Base-by-base conservation (phyloP, 2,888 invertebrate species). In the Linyphia triangularis region DNA sequence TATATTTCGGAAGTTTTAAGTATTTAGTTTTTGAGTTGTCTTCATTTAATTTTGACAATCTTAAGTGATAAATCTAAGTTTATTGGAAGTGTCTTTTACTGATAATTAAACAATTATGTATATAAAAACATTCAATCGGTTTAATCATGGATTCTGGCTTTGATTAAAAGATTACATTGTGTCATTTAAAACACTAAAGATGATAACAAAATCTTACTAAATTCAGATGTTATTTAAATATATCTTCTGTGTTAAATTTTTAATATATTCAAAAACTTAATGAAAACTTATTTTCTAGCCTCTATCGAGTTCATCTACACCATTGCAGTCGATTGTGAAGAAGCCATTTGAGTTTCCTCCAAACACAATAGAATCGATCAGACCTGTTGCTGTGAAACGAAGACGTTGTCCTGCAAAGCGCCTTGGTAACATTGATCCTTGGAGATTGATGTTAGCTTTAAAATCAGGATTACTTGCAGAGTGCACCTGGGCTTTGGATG, bases 361-460 rank as follows among this genome's bases (percentile, higher is more conserved):
- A 88, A 98, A 98, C 92, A 97, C 97, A 93, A 96, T 99, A 81
- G 99, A 99, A 94, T 96, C 97, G 63, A 96, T 97, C n/a, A 95
- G 96, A 90, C 98, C 98, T 75, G 95, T 97, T 90, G 94, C 96
- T 65, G 96, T 96, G 0, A 96, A 98, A 92, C 95, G 98, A 91
- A 96, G 97, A 92, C 95, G 97, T 90, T 93, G 98, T 91, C 95
- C 96, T 85, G 95, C 96, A 91, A 94, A 95, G 61, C 98, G 99
- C 93, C 95, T 98, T 89, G 97, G 96, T 91, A 97, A 97, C 82
- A 96, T 98, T 24, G 99, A 99, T 93, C 97, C 99, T 70, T 99
- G 99, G 98, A 95, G 98, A 91, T 95, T 99, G 91, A 96, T 99
- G 94, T 98, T 99, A 99, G 96, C 98, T 91, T 95, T 99, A 92